Evolutionary conservation across 2,797 vertebrate genomes (phyloP).

Genomic region (Mastacembelus armatus): DNA sequence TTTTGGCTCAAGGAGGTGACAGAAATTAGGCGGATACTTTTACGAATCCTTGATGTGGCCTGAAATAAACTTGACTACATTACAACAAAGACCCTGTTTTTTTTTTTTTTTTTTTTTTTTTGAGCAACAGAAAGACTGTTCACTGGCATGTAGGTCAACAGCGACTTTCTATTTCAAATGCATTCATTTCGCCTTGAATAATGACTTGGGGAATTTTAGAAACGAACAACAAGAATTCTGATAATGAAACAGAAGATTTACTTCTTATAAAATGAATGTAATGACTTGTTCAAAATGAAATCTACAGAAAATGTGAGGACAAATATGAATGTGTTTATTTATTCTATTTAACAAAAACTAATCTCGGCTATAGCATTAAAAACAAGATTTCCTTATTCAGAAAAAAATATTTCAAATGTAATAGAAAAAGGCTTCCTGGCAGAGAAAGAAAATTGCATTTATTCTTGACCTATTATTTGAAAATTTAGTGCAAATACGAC

Average conservation of each 20-base stretch:
- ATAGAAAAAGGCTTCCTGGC: no score
- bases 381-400: background rate
- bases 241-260: no score
- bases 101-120: no score
- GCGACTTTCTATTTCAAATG: background rate
- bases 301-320: background rate
- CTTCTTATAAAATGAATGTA: background rate
- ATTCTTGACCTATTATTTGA: no score
- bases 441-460: no score
- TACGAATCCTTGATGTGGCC: constrained; percentile 24
- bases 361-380: background rate
- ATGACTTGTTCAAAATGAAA: background rate
- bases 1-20: constrained; percentile 42
- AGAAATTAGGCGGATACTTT: constrained; percentile 26
- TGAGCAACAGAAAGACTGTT: no score
- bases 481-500: no score
- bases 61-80: constrained; percentile 18
- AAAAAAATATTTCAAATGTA: background rate
- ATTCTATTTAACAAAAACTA: background rate
- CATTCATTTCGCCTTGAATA: background rate
- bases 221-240: background rate
- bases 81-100: no score
- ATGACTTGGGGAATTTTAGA: background rate
- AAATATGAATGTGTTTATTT: background rate
- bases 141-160: background rate